A percentile compares a stretch with the other conserved stretches of the same genome.
Evolutionary conservation across 2,113 vertebrate species (phyloP).

Genomic region (Rhea americana): DNA sequence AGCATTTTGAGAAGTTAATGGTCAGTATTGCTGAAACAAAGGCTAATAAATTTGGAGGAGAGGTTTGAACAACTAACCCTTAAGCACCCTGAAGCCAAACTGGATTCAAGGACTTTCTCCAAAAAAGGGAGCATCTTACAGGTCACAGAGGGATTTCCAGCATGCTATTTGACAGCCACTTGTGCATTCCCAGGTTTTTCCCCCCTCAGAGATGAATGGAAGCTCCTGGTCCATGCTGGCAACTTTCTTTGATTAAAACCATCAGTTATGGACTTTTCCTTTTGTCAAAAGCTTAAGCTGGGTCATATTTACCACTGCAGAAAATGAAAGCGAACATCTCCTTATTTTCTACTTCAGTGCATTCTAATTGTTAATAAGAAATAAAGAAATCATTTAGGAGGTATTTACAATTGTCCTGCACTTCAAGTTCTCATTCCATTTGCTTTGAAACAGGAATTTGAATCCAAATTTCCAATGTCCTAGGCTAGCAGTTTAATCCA

Average conservation of each 20-base stretch:
- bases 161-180: background rate
- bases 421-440: background rate
- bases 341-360: background rate
- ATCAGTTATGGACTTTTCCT: background rate
- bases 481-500: background rate
- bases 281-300: background rate
- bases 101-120: background rate
- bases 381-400: background rate
- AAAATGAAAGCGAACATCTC: rapidly evolving
- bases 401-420: background rate
- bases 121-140: background rate
- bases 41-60: background rate
- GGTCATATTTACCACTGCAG: background rate
- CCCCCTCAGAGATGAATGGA: background rate
- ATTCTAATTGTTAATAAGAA: background rate
- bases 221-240: background rate
- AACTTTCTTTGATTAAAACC: background rate
- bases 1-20: background rate
- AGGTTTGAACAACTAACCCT: background rate
- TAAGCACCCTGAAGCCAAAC: background rate
- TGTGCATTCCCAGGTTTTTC: background rate
- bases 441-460: background rate
- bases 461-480: background rate
- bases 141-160: background rate
- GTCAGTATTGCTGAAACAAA: background rate